Conservation (phyloP, 2,113 vertebrate genomes). For the Aptenodytes forsteri region DNA sequence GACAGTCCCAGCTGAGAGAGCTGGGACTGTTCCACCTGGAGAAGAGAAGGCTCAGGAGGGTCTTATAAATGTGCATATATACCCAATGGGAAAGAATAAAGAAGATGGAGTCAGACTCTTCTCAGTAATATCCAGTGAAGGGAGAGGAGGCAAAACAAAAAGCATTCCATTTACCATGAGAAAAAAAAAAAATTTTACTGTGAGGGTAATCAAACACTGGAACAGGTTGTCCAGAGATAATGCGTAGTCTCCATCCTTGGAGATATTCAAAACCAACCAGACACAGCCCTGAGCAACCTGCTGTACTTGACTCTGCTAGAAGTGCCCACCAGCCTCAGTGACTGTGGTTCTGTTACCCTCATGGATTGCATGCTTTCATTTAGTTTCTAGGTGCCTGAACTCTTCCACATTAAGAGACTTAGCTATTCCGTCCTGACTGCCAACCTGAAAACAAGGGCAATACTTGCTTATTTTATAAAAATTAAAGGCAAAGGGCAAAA, state of each 20-base stretch:
- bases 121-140: neutral
- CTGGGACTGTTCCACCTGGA: neutral
- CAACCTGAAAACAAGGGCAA: neutral
- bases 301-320: neutral
- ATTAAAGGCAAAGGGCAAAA: neutral
- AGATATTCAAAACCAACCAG: neutral
- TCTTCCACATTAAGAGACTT: neutral
- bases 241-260: neutral
- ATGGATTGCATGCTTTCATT: neutral
- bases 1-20: neutral
- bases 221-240: neutral
- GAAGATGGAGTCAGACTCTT: neutral
- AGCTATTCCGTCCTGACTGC: neutral
- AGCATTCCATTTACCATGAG: neutral
- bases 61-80: neutral
- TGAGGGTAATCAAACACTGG: neutral
- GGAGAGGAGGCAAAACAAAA: neutral
- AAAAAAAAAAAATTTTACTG: neutral
- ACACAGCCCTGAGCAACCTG: neutral
- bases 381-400: neutral
- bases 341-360: neutral
- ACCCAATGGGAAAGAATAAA: neutral
- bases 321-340: neutral
- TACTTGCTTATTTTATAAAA: neutral
- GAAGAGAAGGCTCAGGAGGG: neutral